Evolutionary conservation across 2,797 vertebrate species (phyloP).

Genomic region (Anas acuta): DNA sequence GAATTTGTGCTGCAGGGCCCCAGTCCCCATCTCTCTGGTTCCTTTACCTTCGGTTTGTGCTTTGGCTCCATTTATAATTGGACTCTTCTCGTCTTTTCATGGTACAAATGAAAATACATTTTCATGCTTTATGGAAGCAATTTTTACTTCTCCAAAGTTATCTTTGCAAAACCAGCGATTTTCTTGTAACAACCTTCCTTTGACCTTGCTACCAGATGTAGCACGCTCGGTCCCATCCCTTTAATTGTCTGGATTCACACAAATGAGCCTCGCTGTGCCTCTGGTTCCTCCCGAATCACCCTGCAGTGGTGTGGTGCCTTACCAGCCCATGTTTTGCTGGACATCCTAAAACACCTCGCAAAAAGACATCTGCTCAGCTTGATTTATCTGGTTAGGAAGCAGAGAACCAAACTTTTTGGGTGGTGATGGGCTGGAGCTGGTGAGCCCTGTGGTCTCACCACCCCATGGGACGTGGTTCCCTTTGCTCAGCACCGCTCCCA

Average conservation of each 20-base stretch:
- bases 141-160: slow-evolving; percentile 3
- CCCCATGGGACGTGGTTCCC: not conserved
- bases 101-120: not conserved
- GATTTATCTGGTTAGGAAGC: not conserved
- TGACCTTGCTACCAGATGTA: slow-evolving; percentile 27
- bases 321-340: not conserved
- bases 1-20: not conserved
- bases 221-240: not conserved
- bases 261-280: not conserved
- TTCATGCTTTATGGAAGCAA: not conserved
- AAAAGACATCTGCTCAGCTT: not conserved
- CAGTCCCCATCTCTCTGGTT: not conserved
- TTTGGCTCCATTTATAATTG: not conserved
- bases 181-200: slow-evolving; percentile 27
- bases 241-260: not conserved
- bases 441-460: not conserved
- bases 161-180: not conserved
- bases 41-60: not conserved
- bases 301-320: accelerated
- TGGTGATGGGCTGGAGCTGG: not conserved
- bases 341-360: not conserved
- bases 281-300: not conserved
- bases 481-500: accelerated
- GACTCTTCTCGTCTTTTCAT: not conserved
- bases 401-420: not conserved